phyloP scores from a whole-genome alignment of 2,113 vertebrate genomes.

The Meles meles region DNA sequence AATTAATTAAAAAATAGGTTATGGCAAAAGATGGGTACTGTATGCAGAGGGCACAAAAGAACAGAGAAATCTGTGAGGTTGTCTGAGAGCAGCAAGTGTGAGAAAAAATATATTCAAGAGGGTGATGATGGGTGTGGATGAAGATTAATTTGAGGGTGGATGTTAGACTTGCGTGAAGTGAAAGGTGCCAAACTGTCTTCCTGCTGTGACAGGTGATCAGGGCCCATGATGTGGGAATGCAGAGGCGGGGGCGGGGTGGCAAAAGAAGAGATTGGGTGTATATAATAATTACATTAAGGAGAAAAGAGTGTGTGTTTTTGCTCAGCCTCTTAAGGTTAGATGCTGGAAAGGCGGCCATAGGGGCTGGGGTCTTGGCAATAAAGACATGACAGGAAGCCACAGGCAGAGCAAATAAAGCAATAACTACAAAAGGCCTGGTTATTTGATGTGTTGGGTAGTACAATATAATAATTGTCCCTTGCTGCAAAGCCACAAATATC shows the following conservation, averaged over 20 bases:
- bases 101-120: not conserved
- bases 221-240: not conserved
- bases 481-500: not conserved
- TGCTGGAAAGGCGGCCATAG: not conserved
- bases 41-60: not conserved
- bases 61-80: not conserved
- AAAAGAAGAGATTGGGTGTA: not conserved
- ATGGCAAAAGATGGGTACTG: not conserved
- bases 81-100: not conserved
- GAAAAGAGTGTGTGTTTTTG: not conserved
- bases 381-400: not conserved
- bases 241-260: not conserved
- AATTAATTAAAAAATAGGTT: not conserved
- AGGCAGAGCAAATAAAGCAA: not conserved
- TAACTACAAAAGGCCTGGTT: not conserved
- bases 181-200: not conserved
- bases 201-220: rapidly evolving
- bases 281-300: not conserved
- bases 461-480: not conserved
- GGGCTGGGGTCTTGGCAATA: not conserved
- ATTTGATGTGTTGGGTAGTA: not conserved
- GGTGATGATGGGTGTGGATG: not conserved
- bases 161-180: rapidly evolving
- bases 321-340: not conserved
- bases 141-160: not conserved